Percentiles rank a stretch among this genome's conserved stretches.
phyloP scores from a whole-genome alignment of 2,888 invertebrate species.

The Caenorhabditis sulstoni region DNA sequence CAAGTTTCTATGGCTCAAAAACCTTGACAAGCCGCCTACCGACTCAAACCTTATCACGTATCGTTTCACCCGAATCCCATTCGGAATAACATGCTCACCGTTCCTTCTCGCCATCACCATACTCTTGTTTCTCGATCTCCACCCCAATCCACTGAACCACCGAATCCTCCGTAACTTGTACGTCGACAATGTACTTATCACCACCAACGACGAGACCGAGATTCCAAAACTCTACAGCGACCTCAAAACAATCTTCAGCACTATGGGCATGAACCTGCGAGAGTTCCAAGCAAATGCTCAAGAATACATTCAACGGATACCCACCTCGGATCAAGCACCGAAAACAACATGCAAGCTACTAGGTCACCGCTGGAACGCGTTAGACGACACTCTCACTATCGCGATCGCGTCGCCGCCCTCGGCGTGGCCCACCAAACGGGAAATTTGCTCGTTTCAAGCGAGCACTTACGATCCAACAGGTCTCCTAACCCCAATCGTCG shows the following conservation, averaged over 20 bases:
- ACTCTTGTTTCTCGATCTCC: not conserved
- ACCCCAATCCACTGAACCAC: not conserved
- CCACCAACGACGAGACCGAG: constrained; percentile 14
- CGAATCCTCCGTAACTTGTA: constrained; percentile 19
- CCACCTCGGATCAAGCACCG: not conserved
- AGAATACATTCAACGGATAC: not conserved
- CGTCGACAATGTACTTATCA: constrained; percentile 50
- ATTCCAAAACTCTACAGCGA: not conserved
- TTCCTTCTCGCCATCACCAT: constrained; percentile 60
- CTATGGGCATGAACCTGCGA: constrained; percentile 20
- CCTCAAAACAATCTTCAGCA: constrained; percentile 26
- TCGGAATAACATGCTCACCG: constrained; percentile 60
- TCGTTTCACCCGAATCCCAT: constrained; percentile 64
- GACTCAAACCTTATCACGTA: constrained; percentile 50
- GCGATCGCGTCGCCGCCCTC: not conserved
- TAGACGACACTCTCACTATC: constrained; percentile 14
- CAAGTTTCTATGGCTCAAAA: constrained; percentile 64
- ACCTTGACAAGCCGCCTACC: constrained; percentile 22
- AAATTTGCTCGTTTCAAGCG: constrained; percentile 7
- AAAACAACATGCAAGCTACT: constrained; percentile 26
- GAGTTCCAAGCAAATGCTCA: constrained; percentile 1
- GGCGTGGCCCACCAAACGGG: constrained; percentile 16
- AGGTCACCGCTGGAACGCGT: constrained; percentile 46
- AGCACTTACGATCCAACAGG: constrained; percentile 47
- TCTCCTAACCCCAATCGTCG: constrained; percentile 18